Percentiles rank a stretch among this genome's conserved stretches.
Conservation (phyloP, 2,888 invertebrate species). For the Corbicula japonica region DNA sequence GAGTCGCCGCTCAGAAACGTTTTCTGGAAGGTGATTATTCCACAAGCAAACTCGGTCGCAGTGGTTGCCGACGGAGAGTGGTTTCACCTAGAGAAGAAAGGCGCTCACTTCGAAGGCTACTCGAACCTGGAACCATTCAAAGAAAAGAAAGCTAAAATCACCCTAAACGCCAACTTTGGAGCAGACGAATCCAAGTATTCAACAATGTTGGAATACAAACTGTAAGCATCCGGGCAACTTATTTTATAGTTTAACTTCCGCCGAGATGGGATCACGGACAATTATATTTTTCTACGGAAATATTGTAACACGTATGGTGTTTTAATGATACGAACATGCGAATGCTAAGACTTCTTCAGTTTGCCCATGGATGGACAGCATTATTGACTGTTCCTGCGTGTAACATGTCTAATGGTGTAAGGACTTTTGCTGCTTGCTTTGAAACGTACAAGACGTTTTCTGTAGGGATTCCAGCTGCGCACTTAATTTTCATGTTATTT, state of each 20-base stretch:
- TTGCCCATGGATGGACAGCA: not conserved
- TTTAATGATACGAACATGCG: no score
- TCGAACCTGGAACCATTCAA: constrained; percentile 79
- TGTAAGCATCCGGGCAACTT: constrained; percentile 63
- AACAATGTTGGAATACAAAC: constrained; percentile 84
- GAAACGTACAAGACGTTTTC: constrained; percentile 17
- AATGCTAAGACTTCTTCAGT: not conserved
- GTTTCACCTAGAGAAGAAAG: constrained; percentile 83
- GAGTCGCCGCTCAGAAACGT: constrained; percentile 74
- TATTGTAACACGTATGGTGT: no score
- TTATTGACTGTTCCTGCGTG: not conserved
- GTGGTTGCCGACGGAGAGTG: constrained; percentile 84
- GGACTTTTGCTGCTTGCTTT: constrained; percentile 23
- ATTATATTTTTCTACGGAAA: no score
- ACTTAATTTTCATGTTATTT: constrained; percentile 16
- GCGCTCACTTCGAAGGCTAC: constrained; percentile 82
- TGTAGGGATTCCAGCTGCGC: constrained; percentile 22
- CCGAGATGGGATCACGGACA: not conserved
- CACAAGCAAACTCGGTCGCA: constrained; percentile 84
- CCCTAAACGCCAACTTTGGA: constrained; percentile 85
- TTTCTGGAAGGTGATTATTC: constrained; percentile 80
- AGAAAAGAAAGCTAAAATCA: constrained; percentile 80
- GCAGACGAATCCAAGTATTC: constrained; percentile 84
- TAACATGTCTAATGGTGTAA: no score
- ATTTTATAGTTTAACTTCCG: not conserved